A percentile compares a stretch with the other conserved stretches of the same genome.
Conservation (phyloP, 53 echinoderm and acorn worm genomes). For the Paracentrotus lividus region DNA sequence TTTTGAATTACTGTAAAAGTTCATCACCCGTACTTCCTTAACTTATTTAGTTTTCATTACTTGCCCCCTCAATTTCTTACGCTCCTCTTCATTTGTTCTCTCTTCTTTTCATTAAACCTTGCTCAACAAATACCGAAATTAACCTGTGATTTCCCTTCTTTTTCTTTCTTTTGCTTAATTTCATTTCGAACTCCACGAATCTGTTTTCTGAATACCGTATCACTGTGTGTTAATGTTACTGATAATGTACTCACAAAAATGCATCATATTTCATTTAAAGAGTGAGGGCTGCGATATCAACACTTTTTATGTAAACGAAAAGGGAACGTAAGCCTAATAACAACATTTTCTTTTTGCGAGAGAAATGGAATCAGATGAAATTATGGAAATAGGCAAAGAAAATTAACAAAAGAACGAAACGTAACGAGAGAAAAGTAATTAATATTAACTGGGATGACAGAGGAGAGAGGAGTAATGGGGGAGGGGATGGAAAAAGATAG, state of each 20-base stretch:
- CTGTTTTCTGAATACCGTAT: no score
- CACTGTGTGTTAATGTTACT: no score
- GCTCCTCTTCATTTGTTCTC: background rate
- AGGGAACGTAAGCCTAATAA: no score
- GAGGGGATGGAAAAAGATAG: background rate
- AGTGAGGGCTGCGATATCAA: no score
- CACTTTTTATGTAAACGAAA: no score
- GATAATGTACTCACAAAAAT: no score
- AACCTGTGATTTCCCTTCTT: background rate
- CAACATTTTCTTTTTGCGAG: no score
- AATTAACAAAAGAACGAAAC: background rate
- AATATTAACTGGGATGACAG: background rate
- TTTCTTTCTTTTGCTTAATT: background rate
- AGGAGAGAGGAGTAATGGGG: background rate
- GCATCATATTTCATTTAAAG: no score
- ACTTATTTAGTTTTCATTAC: slow-evolving; percentile 12
- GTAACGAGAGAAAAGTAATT: background rate
- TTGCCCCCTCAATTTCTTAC: background rate
- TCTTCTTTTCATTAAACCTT: background rate
- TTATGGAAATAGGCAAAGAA: background rate
- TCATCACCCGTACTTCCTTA: background rate
- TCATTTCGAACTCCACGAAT: no score
- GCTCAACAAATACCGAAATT: background rate
- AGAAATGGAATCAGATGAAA: background rate
- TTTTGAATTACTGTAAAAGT: background rate